phyloP scores from a whole-genome alignment of 2,888 invertebrate genomes.

The Teleogryllus oceanicus region DNA sequence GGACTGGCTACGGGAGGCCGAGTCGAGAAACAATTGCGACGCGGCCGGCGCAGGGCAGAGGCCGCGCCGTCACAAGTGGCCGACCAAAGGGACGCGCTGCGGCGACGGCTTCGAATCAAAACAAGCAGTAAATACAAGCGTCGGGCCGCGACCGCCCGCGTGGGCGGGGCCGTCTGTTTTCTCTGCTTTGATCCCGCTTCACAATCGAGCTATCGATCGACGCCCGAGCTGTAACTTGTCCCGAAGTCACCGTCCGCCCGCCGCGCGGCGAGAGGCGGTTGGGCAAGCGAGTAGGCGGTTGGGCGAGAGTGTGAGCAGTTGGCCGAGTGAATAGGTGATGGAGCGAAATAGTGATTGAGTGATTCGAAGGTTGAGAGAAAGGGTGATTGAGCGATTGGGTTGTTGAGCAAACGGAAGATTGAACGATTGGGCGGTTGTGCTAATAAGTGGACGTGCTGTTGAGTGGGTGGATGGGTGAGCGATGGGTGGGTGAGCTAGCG shows the following conservation, averaged over 20 bases:
- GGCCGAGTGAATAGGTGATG: too few relatives aligned
- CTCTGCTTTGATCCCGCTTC: conserved; percentile 18
- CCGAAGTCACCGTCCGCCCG: neutral
- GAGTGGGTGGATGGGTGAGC: too few relatives aligned
- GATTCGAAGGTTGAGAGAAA: too few relatives aligned
- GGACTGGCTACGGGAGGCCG: neutral
- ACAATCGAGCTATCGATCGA: conserved; percentile 3
- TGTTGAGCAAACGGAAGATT: too few relatives aligned
- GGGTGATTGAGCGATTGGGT: too few relatives aligned
- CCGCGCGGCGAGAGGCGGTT: neutral
- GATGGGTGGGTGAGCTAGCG: too few relatives aligned
- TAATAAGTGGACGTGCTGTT: too few relatives aligned
- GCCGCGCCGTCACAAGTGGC: neutral
- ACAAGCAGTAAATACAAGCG: conserved; percentile 9
- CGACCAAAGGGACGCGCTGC: neutral
- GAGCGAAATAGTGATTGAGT: too few relatives aligned
- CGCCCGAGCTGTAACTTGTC: neutral
- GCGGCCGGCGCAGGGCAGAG: neutral
- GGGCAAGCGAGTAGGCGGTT: too few relatives aligned
- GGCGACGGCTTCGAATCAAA: neutral
- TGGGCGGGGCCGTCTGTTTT: neutral
- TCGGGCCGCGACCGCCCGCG: neutral
- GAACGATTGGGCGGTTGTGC: too few relatives aligned
- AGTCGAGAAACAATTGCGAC: neutral
- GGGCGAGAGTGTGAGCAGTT: too few relatives aligned